Percentiles rank a stretch among this genome's conserved stretches.
phyloP scores from a whole-genome alignment of 2,888 invertebrate species.

The Leucania comma region DNA sequence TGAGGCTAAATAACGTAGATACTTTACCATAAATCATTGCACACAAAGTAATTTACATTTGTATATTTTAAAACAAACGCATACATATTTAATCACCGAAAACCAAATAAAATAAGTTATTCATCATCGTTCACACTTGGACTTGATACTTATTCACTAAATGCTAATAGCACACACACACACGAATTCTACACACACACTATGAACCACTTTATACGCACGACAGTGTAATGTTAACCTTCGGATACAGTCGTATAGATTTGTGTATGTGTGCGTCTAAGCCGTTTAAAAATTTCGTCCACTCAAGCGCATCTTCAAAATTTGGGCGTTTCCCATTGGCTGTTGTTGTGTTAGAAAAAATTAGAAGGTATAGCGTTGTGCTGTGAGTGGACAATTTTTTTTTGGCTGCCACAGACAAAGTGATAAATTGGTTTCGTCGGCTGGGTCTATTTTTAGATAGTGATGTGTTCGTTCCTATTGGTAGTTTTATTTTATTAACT shows the following conservation, averaged over 20 bases:
- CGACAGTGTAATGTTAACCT: constrained; percentile 21
- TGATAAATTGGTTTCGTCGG: constrained; percentile 57
- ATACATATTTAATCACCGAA: constrained; percentile 69
- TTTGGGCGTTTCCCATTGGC: constrained; percentile 76
- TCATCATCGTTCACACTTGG: constrained; percentile 70
- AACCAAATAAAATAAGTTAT: constrained; percentile 71
- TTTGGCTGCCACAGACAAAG: constrained; percentile 43
- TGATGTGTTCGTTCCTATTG: constrained; percentile 16
- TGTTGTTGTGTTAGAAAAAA: constrained; percentile 78
- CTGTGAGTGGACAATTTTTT: constrained; percentile 67
- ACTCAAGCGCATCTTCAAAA: constrained; percentile 82
- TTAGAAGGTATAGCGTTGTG: constrained; percentile 68
- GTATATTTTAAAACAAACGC: constrained; percentile 44
- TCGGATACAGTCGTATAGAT: constrained; percentile 7
- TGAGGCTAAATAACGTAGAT: constrained; percentile 15
- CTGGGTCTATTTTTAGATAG: constrained; percentile 41
- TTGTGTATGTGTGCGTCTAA: constrained; percentile 80
- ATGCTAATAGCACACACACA: constrained; percentile 80
- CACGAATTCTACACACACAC: constrained; percentile 54
- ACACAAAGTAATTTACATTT: constrained; percentile 46
- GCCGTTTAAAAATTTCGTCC: constrained; percentile 80
- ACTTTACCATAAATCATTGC: constrained; percentile 16
- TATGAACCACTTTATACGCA: not conserved
- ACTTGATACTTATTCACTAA: constrained; percentile 84
- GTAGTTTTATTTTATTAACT: constrained; percentile 23